These are phyloP conservation scores for Eurosta solidaginis DNA, from an alignment of 1,140 invertebrate genomes.

Conservation along the genomic window DNA sequence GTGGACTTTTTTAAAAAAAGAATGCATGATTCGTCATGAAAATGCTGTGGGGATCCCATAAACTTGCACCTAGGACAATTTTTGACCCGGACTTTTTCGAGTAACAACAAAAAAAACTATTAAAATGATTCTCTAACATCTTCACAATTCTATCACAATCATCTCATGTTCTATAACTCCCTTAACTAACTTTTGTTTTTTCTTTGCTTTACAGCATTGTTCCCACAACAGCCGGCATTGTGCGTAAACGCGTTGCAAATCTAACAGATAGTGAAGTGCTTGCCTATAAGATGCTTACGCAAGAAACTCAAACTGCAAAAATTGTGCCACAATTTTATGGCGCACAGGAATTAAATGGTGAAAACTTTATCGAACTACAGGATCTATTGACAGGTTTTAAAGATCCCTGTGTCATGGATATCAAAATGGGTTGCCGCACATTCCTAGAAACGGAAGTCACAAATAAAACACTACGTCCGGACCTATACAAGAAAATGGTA, in stretches of 20 bases:
- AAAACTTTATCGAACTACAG: conserved; percentile 89
- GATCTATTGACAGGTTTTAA: conserved; percentile 84
- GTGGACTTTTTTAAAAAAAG: no score
- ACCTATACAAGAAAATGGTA: conserved; percentile 93
- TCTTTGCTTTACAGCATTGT: conserved; percentile 70
- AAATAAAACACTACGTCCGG: conserved; percentile 75
- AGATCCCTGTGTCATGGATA: conserved; percentile 89
- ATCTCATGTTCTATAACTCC: no score
- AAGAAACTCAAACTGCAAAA: conserved; percentile 74
- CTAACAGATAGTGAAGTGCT: conserved; percentile 76
- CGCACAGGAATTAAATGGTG: conserved; percentile 82
- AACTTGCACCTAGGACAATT: no score
- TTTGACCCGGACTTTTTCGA: no score
- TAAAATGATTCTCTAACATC: no score
- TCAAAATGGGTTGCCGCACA: conserved; percentile 90
- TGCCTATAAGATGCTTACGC: conserved; percentile 81
- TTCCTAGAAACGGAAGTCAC: conserved; percentile 93
- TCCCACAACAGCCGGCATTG: conserved; percentile 89
- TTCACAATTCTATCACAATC: no score
- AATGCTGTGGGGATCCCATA: no score
- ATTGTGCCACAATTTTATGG: conserved; percentile 87
- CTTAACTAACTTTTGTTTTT: not conserved
- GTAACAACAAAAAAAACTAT: no score
- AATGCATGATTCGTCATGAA: no score
- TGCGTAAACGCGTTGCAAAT: conserved; percentile 84